Evolutionary conservation across 2,888 invertebrate genomes (phyloP).

Genomic region (Mesodorylaimus sp.): DNA sequence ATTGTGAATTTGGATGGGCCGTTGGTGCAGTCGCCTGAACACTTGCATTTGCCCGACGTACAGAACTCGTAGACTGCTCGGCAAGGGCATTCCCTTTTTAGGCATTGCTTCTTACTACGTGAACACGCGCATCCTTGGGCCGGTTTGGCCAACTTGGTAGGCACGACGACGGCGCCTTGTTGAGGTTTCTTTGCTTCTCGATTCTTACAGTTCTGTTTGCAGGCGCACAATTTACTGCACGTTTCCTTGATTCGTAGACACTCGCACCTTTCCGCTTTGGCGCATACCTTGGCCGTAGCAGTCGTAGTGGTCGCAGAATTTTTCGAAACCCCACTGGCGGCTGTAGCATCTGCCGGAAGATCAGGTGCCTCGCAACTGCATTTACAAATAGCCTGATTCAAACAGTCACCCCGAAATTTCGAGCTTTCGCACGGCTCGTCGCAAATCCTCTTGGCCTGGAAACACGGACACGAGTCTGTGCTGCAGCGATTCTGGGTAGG

Average conservation of each 20-base stretch:
- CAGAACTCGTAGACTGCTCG: slow-evolving; percentile 27
- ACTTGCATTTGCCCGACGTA: background rate
- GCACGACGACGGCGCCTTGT: background rate
- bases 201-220: slow-evolving; percentile 29
- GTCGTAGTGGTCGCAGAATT: background rate
- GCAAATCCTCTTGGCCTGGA: slow-evolving; percentile 25
- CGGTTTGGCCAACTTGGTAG: slow-evolving; percentile 20
- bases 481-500: slow-evolving; percentile 25
- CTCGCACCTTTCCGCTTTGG: slow-evolving; percentile 26
- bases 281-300: slow-evolving; percentile 17
- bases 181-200: slow-evolving; percentile 16
- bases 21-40: slow-evolving; percentile 26
- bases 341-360: background rate
- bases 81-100: slow-evolving; percentile 29
- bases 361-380: slow-evolving; percentile 23
- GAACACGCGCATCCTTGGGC: slow-evolving; percentile 21
- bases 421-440: slow-evolving; percentile 29
- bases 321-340: background rate
- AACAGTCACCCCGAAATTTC: slow-evolving; percentile 28
- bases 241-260: slow-evolving; percentile 29
- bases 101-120: slow-evolving; percentile 29
- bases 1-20: slow-evolving; percentile 28
- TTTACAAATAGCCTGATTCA: slow-evolving; percentile 30
- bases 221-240: slow-evolving; percentile 26
- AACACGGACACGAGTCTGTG: slow-evolving; percentile 26